Percentiles rank a stretch among this genome's conserved stretches.
Conservation (phyloP, 2,113 vertebrate genomes). For the Oceanites oceanicus region DNA sequence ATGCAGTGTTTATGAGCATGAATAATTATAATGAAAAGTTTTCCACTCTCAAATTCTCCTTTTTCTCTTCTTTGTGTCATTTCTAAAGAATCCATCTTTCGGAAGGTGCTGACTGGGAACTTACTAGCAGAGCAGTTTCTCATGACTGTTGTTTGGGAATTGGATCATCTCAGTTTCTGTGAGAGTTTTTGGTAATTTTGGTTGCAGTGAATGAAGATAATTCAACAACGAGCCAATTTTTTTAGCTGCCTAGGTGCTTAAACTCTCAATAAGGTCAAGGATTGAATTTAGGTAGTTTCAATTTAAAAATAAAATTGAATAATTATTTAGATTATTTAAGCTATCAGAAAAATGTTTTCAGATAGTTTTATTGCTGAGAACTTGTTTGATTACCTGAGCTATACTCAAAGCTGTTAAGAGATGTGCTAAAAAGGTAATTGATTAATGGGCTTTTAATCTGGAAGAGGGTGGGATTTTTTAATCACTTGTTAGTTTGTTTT, state of each 20-base stretch:
- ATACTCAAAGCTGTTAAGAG: background rate
- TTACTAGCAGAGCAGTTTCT: conserved; percentile 24
- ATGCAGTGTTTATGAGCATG: background rate
- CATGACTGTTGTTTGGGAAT: background rate
- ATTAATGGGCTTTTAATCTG: background rate
- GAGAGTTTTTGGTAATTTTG: conserved; percentile 13
- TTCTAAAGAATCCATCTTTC: background rate
- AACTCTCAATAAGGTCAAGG: background rate
- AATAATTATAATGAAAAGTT: background rate
- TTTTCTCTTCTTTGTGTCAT: background rate
- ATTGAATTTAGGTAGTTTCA: background rate
- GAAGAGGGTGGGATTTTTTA: background rate
- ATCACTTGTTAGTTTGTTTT: background rate
- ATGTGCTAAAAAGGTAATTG: background rate
- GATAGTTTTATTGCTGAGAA: background rate
- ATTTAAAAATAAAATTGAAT: background rate
- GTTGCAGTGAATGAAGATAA: background rate
- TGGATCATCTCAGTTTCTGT: conserved; percentile 22
- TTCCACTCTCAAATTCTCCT: background rate
- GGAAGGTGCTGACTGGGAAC: background rate
- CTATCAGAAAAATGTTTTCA: background rate
- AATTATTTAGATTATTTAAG: background rate
- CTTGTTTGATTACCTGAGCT: background rate
- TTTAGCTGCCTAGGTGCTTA: background rate
- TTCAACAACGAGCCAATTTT: background rate